Base-by-base conservation (phyloP, 2,113 vertebrate species). In the Pitta sordida region DNA sequence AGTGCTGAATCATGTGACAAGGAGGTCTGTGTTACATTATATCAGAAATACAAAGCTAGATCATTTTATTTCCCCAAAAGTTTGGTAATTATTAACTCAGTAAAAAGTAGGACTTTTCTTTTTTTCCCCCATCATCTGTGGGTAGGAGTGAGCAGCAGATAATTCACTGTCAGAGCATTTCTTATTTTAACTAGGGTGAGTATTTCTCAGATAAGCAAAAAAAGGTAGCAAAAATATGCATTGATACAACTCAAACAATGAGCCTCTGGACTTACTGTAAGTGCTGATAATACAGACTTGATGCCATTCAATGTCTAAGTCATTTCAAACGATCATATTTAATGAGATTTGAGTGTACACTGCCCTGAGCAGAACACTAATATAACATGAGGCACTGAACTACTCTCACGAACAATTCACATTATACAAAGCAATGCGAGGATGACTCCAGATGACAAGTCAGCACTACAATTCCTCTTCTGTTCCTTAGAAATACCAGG, bases 311-410 rank as follows among this genome's bases (percentile, higher is more conserved):
- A 73, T 83, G 84, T 88, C 91, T 96, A 91, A 96, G 63, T 88
- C 41, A 79, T 95, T 97, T 97, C 92, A 93, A 94, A 89, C 88
- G 94, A 80, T 71, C 44, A 62, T 90, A 87, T 96, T 96, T 96
- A 97, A 97, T 95, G 91, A 94, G 86, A 87, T 95, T 86, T 97
- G 93, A 95, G 86, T 92, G 92, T 94, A 62, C 51, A 63, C 88
- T 93, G 93, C 92, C 93, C 93, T 95, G 84, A 96, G 95, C 89
- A 83, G 95, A 97, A 81, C 95, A 65, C 73, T 94, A 91, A 90
- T 95, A 62, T 41, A 93, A 55, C 88, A 86, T 1, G 0, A 94
- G 53, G 73, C 81, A 75, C 86, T 92, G 94, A 95, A 90, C 83
- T 73, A 52, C 88, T 93, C 87, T 81, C 63, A 71, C 1, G 13